Percentiles rank a stretch among this genome's conserved stretches.
phyloP scores from a whole-genome alignment of 1,140 invertebrate genomes.

The Watersipora subatra region DNA sequence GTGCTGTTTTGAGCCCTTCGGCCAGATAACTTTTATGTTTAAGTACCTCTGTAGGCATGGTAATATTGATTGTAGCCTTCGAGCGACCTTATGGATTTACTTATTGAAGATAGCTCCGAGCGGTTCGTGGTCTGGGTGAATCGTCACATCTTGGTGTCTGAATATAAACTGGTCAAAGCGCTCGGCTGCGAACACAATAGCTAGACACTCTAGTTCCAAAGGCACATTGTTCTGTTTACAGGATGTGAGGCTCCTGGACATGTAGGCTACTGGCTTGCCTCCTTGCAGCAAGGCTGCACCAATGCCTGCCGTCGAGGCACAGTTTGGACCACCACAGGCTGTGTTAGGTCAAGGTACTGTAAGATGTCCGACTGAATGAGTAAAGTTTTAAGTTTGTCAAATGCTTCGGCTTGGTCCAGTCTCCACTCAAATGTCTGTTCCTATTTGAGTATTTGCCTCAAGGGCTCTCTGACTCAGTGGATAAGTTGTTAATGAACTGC shows the following conservation, averaged over 20 bases:
- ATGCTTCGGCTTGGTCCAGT: not conserved
- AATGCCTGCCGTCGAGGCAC: slow-evolving; percentile 8
- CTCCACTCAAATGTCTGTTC: not conserved
- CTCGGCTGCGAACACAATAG: slow-evolving; percentile 40
- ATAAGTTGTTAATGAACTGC: not conserved
- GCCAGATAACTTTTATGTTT: slow-evolving; percentile 34
- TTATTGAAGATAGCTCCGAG: slow-evolving; percentile 31
- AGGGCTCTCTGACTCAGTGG: not conserved
- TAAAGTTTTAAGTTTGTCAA: not conserved
- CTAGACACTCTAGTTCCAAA: not conserved
- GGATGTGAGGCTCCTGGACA: slow-evolving; percentile 9
- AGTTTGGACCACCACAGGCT: not conserved
- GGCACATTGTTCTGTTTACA: slow-evolving; percentile 6
- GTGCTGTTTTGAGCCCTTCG: slow-evolving; percentile 28
- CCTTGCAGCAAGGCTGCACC: slow-evolving; percentile 11
- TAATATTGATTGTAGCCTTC: slow-evolving; percentile 32
- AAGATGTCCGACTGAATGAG: not conserved
- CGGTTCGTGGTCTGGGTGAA: slow-evolving; percentile 29
- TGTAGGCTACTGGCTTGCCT: slow-evolving; percentile 14
- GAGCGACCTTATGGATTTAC: slow-evolving; percentile 9
- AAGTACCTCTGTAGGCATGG: slow-evolving; percentile 30
- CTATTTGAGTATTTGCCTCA: not conserved
- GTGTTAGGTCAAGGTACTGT: not conserved
- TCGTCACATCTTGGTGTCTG: slow-evolving; percentile 20
- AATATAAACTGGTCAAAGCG: slow-evolving; percentile 43